These are phyloP conservation scores for Alosa sapidissima DNA, from an alignment of 2,797 vertebrate species.

Conservation along the genomic window DNA sequence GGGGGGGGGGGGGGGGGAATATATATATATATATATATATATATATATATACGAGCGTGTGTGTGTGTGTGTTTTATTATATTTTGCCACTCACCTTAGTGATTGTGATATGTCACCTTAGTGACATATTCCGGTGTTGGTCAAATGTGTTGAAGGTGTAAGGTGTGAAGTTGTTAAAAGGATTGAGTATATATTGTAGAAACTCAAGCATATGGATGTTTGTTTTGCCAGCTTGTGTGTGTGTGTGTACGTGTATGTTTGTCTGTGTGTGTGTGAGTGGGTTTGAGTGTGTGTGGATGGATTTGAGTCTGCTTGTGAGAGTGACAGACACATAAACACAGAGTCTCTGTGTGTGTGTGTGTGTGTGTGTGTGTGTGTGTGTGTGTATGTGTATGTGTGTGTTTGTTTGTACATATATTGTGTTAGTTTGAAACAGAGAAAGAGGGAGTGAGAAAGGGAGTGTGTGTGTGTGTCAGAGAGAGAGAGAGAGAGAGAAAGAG, in stretches of 20 bases:
- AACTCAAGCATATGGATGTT: constrained; percentile 15
- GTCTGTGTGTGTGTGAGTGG: neutral
- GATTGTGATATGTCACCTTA: no score
- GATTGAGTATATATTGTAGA: no score
- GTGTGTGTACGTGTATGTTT: constrained; percentile 25
- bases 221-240: constrained; percentile 34
- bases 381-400: constrained; percentile 25
- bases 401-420: constrained; percentile 23
- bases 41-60: neutral
- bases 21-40: no score
- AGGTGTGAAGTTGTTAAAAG: neutral
- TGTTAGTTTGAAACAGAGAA: constrained; percentile 1
- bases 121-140: neutral
- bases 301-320: neutral
- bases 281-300: neutral
- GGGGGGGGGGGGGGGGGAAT: constrained; percentile 28
- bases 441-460: neutral
- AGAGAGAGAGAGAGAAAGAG: neutral
- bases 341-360: constrained; percentile 12
- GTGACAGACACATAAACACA: neutral
- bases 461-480: neutral
- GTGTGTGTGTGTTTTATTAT: neutral
- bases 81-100: neutral
- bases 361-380: neutral
- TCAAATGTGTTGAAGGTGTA: neutral